Evolutionary conservation across 2,113 vertebrate species (phyloP), one percentile per base, ranked within the genome.

Genomic region (Naja naja): DNA sequence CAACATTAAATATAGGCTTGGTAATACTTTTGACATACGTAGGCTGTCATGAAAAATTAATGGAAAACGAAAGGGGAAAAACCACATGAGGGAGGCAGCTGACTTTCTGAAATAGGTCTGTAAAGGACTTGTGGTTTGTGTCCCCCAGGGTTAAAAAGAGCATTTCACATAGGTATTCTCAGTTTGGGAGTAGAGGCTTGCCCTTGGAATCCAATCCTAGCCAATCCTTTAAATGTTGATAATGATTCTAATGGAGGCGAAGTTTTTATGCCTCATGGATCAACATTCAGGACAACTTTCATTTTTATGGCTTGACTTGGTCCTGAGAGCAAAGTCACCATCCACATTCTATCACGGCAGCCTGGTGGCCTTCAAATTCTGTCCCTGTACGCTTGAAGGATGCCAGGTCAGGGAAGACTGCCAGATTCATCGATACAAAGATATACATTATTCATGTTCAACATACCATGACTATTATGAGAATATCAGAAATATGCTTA

Each of bases 21-120:
- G 96, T 96, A 96, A 97, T 97, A 96, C 95, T 97, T 97, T 97
- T 97, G 95, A 96, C 97, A 97, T 97, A 96, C 96, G 96, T 96
- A 97, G 94, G 94, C 97, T 97, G 96, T 95, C 97, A 93, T 92
- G 96, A 96, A 94, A 0, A 30, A 94, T 97, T 96, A 96, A 94
- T 91, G 86, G 94, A 53, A 92, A 97, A 34, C 81, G 95, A 95
- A 94, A 88, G 89, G 92, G 47, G 90, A 95, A 18, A 86, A 94
- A 96, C 95, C 96, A 95, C 95, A 94, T 93, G 95, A 96, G 96
- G 9, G 87, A 85, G 64, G 5, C 94, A 95, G 93, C 94, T 95
- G 94, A 95, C 95, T 97, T 97, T 95, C 93, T 94, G 53, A 92
- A 97, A 97, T 95, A 96, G 95, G 95, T 94, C 88, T 96, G 96